These are phyloP conservation scores for Vespertilio murinus DNA, from an alignment of 2,797 vertebrate genomes.

Conservation along the genomic window DNA sequence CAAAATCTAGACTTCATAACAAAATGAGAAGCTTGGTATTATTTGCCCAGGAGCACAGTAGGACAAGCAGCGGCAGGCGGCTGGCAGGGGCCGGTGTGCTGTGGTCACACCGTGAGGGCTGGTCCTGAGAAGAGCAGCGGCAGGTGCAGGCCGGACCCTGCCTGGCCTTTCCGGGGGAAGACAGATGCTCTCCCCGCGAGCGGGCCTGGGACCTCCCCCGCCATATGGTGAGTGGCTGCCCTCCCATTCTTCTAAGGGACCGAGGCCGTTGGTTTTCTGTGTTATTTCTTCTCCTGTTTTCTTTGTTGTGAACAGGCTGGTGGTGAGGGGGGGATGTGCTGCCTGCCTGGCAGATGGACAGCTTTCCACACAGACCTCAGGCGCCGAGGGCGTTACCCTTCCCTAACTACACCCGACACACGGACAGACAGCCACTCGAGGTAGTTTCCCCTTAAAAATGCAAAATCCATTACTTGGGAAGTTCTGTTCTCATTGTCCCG, in stretches of 20 bases:
- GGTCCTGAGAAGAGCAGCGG: not conserved
- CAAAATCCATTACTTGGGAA: constrained; percentile 89
- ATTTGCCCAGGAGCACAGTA: not conserved
- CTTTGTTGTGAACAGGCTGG: not conserved
- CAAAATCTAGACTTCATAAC: not conserved
- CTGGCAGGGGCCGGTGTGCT: not conserved
- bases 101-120: not conserved
- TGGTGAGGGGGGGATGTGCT: rapidly evolving
- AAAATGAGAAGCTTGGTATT: not conserved
- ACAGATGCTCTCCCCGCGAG: not conserved
- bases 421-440: not conserved
- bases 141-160: not conserved
- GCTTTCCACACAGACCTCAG: not conserved
- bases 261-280: rapidly evolving
- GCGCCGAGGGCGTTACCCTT: not conserved
- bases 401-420: not conserved
- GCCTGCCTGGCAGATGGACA: not conserved
- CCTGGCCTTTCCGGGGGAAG: not conserved
- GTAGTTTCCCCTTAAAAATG: not conserved
- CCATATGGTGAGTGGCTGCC: not conserved
- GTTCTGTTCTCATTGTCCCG: constrained; percentile 98
- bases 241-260: not conserved
- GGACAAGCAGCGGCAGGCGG: not conserved
- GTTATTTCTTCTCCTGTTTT: not conserved
- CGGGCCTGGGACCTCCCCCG: not conserved